These are phyloP conservation scores for Pteruthius melanotis DNA, from an alignment of 2,113 vertebrate species.

Conservation along the genomic window DNA sequence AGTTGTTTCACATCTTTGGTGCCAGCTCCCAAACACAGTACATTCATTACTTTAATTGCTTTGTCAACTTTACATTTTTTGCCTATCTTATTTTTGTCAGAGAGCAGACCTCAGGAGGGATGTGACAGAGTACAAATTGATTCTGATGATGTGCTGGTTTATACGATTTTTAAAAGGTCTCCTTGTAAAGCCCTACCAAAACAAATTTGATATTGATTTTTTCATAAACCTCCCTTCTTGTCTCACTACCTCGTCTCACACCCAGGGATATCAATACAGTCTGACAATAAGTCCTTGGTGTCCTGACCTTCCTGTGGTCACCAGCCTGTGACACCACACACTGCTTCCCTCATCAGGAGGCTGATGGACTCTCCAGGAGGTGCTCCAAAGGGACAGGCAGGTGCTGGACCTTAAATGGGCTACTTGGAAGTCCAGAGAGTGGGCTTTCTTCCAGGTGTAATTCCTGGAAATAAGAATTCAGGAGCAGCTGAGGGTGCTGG, in stretches of 20 bases:
- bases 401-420: neutral
- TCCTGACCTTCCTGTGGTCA: neutral
- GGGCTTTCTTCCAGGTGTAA: neutral
- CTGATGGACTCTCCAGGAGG: neutral
- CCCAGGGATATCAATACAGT: neutral
- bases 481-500: neutral
- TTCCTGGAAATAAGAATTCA: neutral
- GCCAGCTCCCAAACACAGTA: neutral
- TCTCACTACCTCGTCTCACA: neutral
- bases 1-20: neutral
- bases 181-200: slow-evolving; percentile 1
- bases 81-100: neutral
- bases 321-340: rapidly evolving
- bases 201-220: slow-evolving; percentile 31
- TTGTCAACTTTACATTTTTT: neutral
- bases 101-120: neutral
- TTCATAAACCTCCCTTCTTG: neutral
- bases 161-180: neutral
- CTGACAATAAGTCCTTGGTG: neutral
- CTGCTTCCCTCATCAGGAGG: neutral
- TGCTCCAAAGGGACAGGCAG: neutral
- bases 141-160: neutral
- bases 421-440: neutral
- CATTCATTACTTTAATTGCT: slow-evolving; percentile 15
- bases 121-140: neutral